phyloP scores from a whole-genome alignment of 2,888 invertebrate genomes.

The Pelosia muscerda region DNA sequence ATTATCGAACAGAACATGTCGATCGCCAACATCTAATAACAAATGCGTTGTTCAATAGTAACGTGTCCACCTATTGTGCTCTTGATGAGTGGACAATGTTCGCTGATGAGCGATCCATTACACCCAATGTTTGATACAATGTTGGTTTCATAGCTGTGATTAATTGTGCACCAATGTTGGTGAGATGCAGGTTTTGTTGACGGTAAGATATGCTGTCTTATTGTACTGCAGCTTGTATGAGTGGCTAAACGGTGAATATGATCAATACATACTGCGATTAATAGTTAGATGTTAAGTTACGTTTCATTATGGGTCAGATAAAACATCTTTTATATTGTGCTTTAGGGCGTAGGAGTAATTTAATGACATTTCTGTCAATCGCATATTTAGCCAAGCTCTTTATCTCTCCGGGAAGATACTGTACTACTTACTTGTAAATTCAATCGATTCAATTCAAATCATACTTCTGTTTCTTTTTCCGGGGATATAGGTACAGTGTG shows the following conservation, averaged over 20 bases:
- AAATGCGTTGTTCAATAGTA: conserved; percentile 34
- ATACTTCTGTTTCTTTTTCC: too few species aligned
- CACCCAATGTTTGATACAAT: conserved; percentile 25
- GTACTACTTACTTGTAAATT: too few species aligned
- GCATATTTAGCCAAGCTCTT: too few species aligned
- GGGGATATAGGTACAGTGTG: too few species aligned
- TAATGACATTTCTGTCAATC: too few species aligned
- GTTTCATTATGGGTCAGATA: too few species aligned
- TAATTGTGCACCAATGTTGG: conserved; percentile 32
- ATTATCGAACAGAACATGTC: conserved; percentile 24
- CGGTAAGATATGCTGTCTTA: neutral
- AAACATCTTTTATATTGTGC: too few species aligned
- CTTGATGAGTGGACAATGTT: conserved; percentile 41
- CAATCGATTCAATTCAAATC: too few species aligned
- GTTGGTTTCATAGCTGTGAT: conserved; percentile 29
- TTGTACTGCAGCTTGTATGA: neutral
- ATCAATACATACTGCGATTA: neutral
- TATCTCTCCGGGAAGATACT: too few species aligned
- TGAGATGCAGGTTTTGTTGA: conserved; percentile 3
- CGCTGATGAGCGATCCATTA: conserved; percentile 38
- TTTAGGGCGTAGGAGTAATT: too few species aligned
- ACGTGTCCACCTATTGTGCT: conserved; percentile 35
- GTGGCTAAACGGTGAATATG: neutral
- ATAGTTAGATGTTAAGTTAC: neutral
- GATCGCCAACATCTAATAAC: conserved; percentile 37